Evolutionary conservation across 1,140 invertebrate genomes (phyloP).

Genomic region (Drosophila pectinifera): DNA sequence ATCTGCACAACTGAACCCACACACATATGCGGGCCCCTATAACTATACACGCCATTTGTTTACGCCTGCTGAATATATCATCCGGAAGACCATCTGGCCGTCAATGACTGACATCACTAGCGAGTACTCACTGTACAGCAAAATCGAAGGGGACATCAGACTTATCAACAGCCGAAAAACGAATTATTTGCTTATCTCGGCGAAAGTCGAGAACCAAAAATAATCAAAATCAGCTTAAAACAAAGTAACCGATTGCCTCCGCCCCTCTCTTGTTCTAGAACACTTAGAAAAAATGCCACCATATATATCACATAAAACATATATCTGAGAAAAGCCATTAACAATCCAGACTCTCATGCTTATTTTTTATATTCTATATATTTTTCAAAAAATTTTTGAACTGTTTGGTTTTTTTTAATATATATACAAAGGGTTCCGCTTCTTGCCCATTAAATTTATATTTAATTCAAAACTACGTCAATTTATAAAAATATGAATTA

Average conservation of each 20-base stretch:
- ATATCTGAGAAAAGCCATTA: background rate
- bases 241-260: constrained; percentile 25
- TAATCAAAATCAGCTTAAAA: constrained; percentile 61
- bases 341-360: too few species aligned
- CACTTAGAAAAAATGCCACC: constrained; percentile 8
- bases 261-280: constrained; percentile 8
- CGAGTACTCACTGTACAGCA: constrained; percentile 30
- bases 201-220: constrained; percentile 50
- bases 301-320: too few species aligned
- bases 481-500: too few species aligned
- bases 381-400: background rate
- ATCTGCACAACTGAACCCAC: constrained; percentile 10
- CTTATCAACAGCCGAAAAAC: constrained; percentile 31
- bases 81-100: background rate
- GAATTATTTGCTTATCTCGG: constrained; percentile 64
- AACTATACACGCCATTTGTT: background rate
- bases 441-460: background rate
- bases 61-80: background rate
- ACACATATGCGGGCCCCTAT: background rate
- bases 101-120: background rate
- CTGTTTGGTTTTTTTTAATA: background rate
- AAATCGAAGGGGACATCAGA: constrained; percentile 10
- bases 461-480: background rate
- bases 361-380: too few species aligned
- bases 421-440: too few species aligned